Evolutionary conservation across 2,797 vertebrate genomes (phyloP).

Genomic region (Labroides dimidiatus): DNA sequence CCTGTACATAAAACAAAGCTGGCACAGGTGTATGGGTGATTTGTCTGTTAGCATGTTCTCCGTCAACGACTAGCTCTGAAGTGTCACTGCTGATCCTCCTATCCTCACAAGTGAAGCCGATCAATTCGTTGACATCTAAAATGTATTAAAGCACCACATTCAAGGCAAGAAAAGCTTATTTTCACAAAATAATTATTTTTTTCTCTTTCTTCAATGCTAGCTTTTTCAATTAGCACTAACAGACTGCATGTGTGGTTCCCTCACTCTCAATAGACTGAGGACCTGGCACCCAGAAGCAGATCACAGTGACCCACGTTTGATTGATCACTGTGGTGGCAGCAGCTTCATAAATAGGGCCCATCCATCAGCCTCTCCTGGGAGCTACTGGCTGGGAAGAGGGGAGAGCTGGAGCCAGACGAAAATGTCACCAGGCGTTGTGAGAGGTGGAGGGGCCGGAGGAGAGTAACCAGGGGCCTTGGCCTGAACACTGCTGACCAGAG

Average conservation of each 20-base stretch:
- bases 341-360: constrained; percentile 84
- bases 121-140: neutral
- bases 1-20: neutral
- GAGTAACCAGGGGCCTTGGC: constrained; percentile 56
- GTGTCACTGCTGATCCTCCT: neutral
- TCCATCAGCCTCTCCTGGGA: constrained; percentile 84
- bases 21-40: neutral
- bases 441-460: constrained; percentile 44
- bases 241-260: constrained; percentile 39
- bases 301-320: constrained; percentile 76
- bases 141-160: neutral
- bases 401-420: constrained; percentile 64
- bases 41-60: neutral
- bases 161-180: constrained; percentile 13
- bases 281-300: constrained; percentile 57
- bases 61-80: constrained; percentile 2
- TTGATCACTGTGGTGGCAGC: constrained; percentile 84
- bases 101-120: neutral
- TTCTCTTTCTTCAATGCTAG: neutral
- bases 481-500: constrained; percentile 71
- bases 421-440: constrained; percentile 74
- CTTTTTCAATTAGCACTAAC: constrained; percentile 6
- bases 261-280: constrained; percentile 51
- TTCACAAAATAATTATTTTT: neutral
- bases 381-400: constrained; percentile 51